Evolutionary conservation across 1,140 invertebrate species (phyloP).

Genomic region (Ylistrum balloti): DNA sequence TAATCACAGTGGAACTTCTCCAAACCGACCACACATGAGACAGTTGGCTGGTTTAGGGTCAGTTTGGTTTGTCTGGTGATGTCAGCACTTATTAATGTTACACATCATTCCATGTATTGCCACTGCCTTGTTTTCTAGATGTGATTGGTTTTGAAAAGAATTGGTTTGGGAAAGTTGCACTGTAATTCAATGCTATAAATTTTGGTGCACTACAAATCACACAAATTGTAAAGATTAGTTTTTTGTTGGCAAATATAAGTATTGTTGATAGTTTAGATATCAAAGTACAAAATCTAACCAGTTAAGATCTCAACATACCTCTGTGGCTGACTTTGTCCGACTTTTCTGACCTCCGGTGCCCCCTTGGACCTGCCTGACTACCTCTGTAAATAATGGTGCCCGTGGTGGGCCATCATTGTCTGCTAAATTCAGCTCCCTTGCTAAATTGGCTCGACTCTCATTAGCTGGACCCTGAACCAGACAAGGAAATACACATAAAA

Average conservation of each 20-base stretch:
- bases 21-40: too few relatives aligned
- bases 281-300: too few relatives aligned
- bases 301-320: not conserved
- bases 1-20: too few relatives aligned
- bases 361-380: slow-evolving; percentile 56
- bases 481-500: slow-evolving; percentile 52
- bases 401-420: slow-evolving; percentile 61
- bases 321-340: not conserved
- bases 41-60: too few relatives aligned
- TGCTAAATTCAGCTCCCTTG: slow-evolving; percentile 69
- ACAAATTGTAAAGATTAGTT: not conserved
- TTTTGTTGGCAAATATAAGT: not conserved
- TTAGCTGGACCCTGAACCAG: slow-evolving; percentile 59
- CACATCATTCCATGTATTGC: too few relatives aligned
- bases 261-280: not conserved
- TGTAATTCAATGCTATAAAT: too few relatives aligned
- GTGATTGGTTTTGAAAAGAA: too few relatives aligned
- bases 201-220: not conserved
- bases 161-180: too few relatives aligned
- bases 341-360: slow-evolving; percentile 36
- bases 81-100: too few relatives aligned
- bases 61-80: too few relatives aligned
- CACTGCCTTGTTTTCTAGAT: too few relatives aligned
- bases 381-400: slow-evolving; percentile 67
- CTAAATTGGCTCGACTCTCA: slow-evolving; percentile 64